phyloP scores from a whole-genome alignment of 2,888 invertebrate genomes.

The Cheiracanthium punctorium region DNA sequence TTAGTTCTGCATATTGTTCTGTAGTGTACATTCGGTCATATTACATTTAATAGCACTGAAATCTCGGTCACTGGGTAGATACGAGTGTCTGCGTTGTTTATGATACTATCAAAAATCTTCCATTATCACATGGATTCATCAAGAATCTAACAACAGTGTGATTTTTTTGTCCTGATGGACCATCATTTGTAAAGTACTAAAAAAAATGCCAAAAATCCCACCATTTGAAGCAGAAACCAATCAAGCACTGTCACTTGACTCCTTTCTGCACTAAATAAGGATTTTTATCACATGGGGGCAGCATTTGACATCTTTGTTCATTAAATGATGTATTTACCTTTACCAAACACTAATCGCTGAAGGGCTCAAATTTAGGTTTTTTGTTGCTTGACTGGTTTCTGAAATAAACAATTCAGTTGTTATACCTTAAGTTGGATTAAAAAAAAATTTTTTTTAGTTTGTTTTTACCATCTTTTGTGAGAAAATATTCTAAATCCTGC shows the following conservation, averaged over 20 bases:
- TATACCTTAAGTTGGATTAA: no score
- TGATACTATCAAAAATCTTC: conserved; percentile 12
- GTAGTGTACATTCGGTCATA: background rate
- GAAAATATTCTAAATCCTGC: no score
- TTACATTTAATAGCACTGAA: background rate
- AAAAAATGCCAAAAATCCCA: background rate
- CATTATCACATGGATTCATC: background rate
- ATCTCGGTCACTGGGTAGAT: background rate
- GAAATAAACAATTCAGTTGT: background rate
- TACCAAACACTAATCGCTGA: background rate
- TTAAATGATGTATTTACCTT: background rate
- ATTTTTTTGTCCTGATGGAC: conserved; percentile 9
- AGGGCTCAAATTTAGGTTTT: background rate
- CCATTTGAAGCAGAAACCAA: background rate
- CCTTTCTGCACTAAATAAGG: background rate
- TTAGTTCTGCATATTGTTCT: conserved; percentile 12
- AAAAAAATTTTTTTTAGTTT: no score
- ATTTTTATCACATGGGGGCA: background rate
- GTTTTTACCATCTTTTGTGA: no score
- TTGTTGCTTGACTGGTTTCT: conserved; percentile 6
- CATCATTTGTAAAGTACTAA: conserved; percentile 6
- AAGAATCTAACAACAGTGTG: background rate
- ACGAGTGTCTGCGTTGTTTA: background rate
- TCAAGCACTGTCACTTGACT: conserved; percentile 5
- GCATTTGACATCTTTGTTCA: background rate